Evolutionary conservation across 2,113 vertebrate species (phyloP).

Genomic region (Corydoras maculifer): DNA sequence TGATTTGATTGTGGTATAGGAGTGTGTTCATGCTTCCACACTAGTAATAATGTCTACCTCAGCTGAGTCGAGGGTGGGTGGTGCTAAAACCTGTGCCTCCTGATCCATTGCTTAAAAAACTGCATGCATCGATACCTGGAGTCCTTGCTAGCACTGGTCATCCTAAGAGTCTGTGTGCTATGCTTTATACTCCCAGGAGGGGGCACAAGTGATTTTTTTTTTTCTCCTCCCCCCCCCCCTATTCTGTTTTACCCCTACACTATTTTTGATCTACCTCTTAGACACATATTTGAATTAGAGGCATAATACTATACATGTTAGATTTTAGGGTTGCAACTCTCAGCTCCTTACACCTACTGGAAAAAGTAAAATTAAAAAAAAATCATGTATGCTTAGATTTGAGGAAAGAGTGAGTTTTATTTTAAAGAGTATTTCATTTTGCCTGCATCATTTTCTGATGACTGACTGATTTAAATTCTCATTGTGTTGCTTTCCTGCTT

Average conservation of each 20-base stretch:
- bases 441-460: slow-evolving; percentile 76
- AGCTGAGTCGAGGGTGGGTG: slow-evolving; percentile 78
- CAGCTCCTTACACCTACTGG: slow-evolving; percentile 41
- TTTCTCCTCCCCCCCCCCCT: slow-evolving; percentile 63
- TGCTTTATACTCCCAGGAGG: slow-evolving; percentile 78
- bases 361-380: slow-evolving; percentile 56
- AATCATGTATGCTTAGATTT: slow-evolving; percentile 74
- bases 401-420: slow-evolving; percentile 63
- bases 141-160: slow-evolving; percentile 71
- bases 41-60: slow-evolving; percentile 79
- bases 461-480: slow-evolving; percentile 76
- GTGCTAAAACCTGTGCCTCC: slow-evolving; percentile 63
- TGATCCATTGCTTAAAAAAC: slow-evolving; percentile 59
- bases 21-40: slow-evolving; percentile 84
- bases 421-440: slow-evolving; percentile 72
- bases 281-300: slow-evolving; percentile 85
- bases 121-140: slow-evolving; percentile 75
- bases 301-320: slow-evolving; percentile 83
- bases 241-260: slow-evolving; percentile 58
- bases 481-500: slow-evolving; percentile 74
- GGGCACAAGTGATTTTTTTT: slow-evolving; percentile 78
- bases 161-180: slow-evolving; percentile 69
- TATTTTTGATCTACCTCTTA: slow-evolving; percentile 93
- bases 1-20: slow-evolving; percentile 82
- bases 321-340: slow-evolving; percentile 66